A percentile compares a stretch with the other conserved stretches of the same genome.
Evolutionary conservation across 1,140 invertebrate species (phyloP).

Genomic region (Pteromalus puparum): DNA sequence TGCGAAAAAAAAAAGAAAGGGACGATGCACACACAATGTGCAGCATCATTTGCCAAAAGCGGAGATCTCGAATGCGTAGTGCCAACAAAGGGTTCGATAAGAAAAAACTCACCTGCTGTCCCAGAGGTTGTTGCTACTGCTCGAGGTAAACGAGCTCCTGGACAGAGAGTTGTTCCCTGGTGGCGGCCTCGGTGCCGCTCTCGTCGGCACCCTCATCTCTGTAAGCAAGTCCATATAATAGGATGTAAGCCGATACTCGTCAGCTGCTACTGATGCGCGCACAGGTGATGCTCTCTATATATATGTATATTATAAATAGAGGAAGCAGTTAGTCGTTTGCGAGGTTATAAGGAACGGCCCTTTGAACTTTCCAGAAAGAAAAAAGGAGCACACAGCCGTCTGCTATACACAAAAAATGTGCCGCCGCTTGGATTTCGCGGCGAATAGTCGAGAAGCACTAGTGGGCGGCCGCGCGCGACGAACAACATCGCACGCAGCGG

Average conservation of each 20-base stretch:
- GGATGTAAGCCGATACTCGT: background rate
- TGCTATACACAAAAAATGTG: background rate
- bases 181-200: conserved; percentile 69
- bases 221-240: conserved; percentile 53
- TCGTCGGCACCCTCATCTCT: conserved; percentile 71
- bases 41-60: no score
- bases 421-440: background rate
- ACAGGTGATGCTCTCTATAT: background rate
- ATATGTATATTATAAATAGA: background rate
- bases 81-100: background rate
- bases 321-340: background rate
- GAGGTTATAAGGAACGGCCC: background rate
- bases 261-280: background rate
- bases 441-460: background rate
- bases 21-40: background rate
- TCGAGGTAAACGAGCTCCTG: background rate
- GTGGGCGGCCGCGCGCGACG: background rate
- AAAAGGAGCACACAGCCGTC: background rate
- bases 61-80: background rate
- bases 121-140: conserved; percentile 63
- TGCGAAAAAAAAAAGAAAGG: background rate
- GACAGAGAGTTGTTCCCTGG: conserved; percentile 43
- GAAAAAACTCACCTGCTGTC: conserved; percentile 61
- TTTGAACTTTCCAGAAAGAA: background rate
- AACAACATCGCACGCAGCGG: background rate